phyloP scores from a whole-genome alignment of 2,888 invertebrate species.

The Dryadula phaetusa region DNA sequence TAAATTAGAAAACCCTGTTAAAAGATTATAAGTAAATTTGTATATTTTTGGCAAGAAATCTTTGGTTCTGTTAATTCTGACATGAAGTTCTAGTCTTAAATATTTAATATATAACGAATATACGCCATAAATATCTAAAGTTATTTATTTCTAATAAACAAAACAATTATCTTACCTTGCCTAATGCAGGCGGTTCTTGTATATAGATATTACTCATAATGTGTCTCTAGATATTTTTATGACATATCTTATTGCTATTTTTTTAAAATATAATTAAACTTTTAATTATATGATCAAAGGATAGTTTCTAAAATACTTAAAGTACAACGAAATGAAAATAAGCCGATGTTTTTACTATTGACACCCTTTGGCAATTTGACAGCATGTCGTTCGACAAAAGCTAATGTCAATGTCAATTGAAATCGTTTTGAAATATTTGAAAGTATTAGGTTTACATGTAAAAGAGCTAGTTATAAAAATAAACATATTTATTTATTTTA shows the following conservation, averaged over 20 bases:
- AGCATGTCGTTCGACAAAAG: not conserved
- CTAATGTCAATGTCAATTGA: constrained; percentile 18
- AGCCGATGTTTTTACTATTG: not conserved
- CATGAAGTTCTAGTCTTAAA: too few species aligned
- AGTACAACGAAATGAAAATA: not conserved
- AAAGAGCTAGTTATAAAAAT: too few species aligned
- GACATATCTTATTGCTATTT: not conserved
- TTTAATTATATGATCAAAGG: not conserved
- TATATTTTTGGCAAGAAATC: too few species aligned
- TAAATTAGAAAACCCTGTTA: too few species aligned
- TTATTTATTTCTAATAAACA: not conserved
- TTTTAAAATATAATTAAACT: not conserved
- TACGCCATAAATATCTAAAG: too few species aligned
- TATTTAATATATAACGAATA: too few species aligned
- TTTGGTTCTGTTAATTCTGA: too few species aligned
- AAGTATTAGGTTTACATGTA: not conserved
- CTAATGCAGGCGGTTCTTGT: constrained; percentile 97
- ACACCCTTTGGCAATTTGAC: constrained; percentile 6
- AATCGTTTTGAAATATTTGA: not conserved
- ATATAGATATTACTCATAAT: constrained; percentile 98
- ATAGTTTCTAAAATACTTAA: not conserved
- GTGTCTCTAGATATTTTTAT: not conserved
- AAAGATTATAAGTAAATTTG: too few species aligned
- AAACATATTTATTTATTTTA: too few species aligned
- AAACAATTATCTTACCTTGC: constrained; percentile 88